Conservation (phyloP, 2,797 vertebrate genomes). For the Protosalanx chinensis region DNA sequence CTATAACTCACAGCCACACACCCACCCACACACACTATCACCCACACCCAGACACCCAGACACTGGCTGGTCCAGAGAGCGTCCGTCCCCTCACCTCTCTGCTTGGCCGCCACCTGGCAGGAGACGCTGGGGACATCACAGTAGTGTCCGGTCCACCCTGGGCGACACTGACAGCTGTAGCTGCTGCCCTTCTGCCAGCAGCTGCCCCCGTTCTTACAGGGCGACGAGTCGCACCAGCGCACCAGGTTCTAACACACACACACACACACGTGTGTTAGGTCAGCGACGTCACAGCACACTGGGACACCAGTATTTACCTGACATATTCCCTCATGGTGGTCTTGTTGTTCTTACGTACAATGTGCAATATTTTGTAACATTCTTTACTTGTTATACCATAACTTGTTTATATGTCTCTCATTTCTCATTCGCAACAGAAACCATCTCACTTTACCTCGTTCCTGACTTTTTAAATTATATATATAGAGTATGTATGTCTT, state of each 20-base stretch:
- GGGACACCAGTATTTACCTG: not conserved
- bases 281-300: not conserved
- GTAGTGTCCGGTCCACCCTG: slow-evolving; percentile 90
- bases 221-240: slow-evolving; percentile 89
- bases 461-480: no score
- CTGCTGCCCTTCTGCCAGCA: slow-evolving; percentile 87
- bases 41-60: not conserved
- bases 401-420: no score
- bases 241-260: slow-evolving; percentile 79
- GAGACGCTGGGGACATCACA: slow-evolving; percentile 94
- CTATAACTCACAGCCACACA: not conserved
- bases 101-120: slow-evolving; percentile 90
- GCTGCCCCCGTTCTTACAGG: slow-evolving; percentile 88
- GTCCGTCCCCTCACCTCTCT: slow-evolving; percentile 75
- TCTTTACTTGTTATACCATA: no score
- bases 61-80: not conserved
- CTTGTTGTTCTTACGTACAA: no score
- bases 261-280: not conserved
- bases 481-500: no score
- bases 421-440: no score
- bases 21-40: not conserved
- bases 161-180: slow-evolving; percentile 87
- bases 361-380: no score
- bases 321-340: no score
- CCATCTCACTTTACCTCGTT: no score